Conservation (phyloP, 2,797 vertebrate species). For the Erethizon dorsatum region DNA sequence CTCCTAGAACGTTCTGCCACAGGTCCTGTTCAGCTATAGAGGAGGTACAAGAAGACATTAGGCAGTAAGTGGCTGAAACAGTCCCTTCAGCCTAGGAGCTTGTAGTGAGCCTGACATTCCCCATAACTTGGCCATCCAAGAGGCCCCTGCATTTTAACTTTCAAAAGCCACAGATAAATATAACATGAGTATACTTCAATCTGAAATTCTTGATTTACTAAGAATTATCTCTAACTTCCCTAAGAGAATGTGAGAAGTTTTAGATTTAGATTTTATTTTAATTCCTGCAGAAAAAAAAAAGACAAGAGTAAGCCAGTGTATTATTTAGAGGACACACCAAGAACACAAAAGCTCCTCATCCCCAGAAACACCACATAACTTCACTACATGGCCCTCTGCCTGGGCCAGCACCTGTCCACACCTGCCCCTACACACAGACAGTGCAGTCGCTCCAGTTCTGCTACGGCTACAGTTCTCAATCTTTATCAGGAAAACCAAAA, state of each 20-base stretch:
- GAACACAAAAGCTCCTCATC: neutral
- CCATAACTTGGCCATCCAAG: neutral
- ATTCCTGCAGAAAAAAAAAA: neutral
- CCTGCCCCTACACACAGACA: neutral
- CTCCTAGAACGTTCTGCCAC: neutral
- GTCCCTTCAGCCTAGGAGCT: too few species aligned
- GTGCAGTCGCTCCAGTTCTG: neutral
- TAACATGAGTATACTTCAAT: neutral
- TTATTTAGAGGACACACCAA: neutral
- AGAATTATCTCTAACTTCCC: neutral
- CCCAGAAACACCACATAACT: neutral
- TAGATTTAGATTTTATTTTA: slow-evolving; percentile 26
- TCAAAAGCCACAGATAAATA: neutral
- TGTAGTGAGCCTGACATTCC: rapidly evolving
- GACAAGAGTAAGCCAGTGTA: neutral
- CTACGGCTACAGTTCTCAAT: neutral
- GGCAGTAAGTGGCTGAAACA: rapidly evolving
- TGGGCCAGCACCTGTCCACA: neutral
- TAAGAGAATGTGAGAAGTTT: neutral
- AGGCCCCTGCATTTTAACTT: neutral
- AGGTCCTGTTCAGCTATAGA: rapidly evolving
- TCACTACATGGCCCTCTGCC: neutral
- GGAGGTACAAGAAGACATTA: neutral
- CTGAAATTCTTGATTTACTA: neutral
- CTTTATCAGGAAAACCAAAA: slow-evolving; percentile 21